Evolutionary conservation across 2,797 vertebrate genomes (phyloP), one percentile per base, ranked within the genome.

Genomic region (Arnoldichthys spilopterus): DNA sequence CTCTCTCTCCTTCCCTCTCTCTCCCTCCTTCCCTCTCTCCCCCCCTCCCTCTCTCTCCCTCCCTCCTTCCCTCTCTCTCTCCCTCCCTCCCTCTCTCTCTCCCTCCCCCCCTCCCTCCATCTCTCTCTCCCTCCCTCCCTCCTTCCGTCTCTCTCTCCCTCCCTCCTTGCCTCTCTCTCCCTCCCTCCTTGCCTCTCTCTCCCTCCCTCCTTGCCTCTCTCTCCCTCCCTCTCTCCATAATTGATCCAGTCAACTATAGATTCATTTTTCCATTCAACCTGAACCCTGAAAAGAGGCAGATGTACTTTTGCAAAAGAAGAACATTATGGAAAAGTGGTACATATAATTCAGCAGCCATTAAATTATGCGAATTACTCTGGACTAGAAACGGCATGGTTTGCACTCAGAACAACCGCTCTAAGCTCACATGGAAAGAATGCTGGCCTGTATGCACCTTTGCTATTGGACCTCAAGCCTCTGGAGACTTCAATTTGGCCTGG

Each of bases 391-490:
- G 28, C 62, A n/a, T 34, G 51, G 28, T 22, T 45, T 20, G 28
- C 34, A 54, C 45, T 68, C 45, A 69, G 49, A 9, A 64, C 53
- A 72, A 72, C 72, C 59, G 51, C 26, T 45, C 28, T 76, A 73
- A 76, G 68, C 28, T 68, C 67, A 76, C 47, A 26, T 30, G 72
- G 76, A 81, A 80, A 80, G 79, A 76, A 80, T 80, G 79, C 66
- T 70, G 67, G 56, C 78, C 43, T 68, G 63, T 54, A 15, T 74
- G 49, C 66, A 66, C 82, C 69, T 76, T 81, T 62, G 32, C 28
- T 37, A 61, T 34, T 72, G 68, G 61, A 78, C 64, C 49, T 71
- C 73, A 71, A 56, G 28, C 66, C 74, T 76, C 59, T 2, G 34
- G 67, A 76, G 67, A 40, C 26, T 63, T 66, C 59, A 56, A 24